These are phyloP conservation scores for Temnopleurus reevesii DNA, from an alignment of 53 echinoderm and acorn worm species.

Conservation along the genomic window DNA sequence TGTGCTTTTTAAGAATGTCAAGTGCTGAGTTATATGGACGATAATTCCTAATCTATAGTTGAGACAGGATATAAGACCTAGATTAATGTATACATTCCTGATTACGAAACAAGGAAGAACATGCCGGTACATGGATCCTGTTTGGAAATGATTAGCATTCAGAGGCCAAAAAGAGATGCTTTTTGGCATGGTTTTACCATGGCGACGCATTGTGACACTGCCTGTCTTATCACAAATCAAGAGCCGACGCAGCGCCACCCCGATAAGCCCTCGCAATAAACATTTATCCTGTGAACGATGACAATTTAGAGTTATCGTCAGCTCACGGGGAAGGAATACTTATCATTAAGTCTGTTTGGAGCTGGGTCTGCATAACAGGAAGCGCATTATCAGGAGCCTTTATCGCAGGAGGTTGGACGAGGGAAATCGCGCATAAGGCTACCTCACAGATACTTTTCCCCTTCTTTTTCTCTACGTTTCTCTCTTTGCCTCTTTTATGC, in stretches of 20 bases:
- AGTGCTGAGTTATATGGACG: not conserved
- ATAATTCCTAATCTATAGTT: not conserved
- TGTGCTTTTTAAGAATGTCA: not conserved
- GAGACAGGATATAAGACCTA: not conserved
- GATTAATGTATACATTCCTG: not conserved
- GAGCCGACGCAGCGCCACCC: conserved; percentile 39
- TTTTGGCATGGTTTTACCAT: conserved; percentile 32
- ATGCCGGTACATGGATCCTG: conserved; percentile 3
- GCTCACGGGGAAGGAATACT: conserved; percentile 54
- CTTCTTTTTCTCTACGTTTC: conserved; percentile 11
- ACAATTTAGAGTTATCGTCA: conserved; percentile 43
- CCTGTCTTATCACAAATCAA: conserved; percentile 49
- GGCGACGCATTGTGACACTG: conserved; percentile 8
- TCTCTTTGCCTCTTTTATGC: not conserved
- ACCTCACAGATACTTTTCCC: conserved; percentile 36
- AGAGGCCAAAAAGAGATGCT: not conserved
- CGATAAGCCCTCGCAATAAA: conserved; percentile 53
- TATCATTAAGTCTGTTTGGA: conserved; percentile 42
- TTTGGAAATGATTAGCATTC: conserved; percentile 13
- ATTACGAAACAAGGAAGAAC: conserved; percentile 1
- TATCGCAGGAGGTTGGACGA: conserved; percentile 45
- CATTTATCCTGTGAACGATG: conserved; percentile 57
- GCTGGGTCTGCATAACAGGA: conserved; percentile 58
- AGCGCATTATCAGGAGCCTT: conserved; percentile 43
- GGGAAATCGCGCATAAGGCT: conserved; percentile 53